Percentiles rank a stretch among this genome's conserved stretches.
Conservation (phyloP, 2,888 invertebrate species). For the Nesidiocoris tenuis region DNA sequence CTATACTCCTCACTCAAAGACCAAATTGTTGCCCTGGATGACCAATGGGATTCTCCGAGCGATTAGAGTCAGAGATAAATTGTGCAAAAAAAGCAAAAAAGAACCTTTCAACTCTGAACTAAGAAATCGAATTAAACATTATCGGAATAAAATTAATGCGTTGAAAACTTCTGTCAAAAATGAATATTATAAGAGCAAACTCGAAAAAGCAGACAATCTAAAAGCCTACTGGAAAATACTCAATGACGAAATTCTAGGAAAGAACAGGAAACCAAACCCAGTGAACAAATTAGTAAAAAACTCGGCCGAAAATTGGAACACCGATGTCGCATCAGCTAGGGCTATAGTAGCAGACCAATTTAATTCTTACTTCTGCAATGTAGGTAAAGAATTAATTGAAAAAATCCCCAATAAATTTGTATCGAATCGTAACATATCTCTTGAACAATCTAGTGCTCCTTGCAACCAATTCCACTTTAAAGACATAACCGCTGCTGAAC, state of each 20-base stretch:
- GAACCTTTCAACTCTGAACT: not conserved
- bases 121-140: not conserved
- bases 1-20: not conserved
- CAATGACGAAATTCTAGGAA: not conserved
- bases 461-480: not conserved
- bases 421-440: no score
- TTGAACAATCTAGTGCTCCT: no score
- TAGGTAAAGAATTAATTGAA: not conserved
- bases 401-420: no score
- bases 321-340: not conserved
- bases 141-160: not conserved
- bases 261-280: not conserved
- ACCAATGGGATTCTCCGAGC: not conserved
- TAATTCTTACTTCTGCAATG: no score
- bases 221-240: not conserved
- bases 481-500: not conserved
- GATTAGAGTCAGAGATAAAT: not conserved
- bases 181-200: not conserved
- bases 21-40: not conserved
- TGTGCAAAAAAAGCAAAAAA: slow-evolving; percentile 1
- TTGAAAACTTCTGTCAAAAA: not conserved
- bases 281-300: not conserved
- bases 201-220: not conserved
- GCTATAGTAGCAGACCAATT: not conserved
- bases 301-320: not conserved